A percentile compares a stretch with the other conserved stretches of the same genome.
Conservation (phyloP, 1,140 invertebrate species). For the Drosophila funebris region DNA sequence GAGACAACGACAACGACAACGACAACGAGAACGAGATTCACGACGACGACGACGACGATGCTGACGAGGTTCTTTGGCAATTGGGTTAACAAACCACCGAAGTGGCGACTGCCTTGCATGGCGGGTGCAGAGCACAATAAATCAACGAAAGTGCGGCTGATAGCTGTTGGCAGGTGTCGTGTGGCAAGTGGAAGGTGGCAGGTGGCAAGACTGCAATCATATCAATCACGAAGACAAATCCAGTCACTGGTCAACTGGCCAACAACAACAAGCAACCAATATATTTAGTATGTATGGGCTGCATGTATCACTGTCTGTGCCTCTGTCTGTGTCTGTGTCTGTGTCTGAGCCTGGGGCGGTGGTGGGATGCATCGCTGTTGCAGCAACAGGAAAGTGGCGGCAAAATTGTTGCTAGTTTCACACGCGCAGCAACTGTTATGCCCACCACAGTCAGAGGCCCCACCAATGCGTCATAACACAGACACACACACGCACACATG, state of each 20-base stretch:
- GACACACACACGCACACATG: slow-evolving; percentile 8
- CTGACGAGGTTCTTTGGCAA: slow-evolving; percentile 49
- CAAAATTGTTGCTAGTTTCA: slow-evolving; percentile 69
- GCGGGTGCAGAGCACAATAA: slow-evolving; percentile 15
- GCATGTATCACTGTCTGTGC: background rate
- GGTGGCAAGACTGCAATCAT: slow-evolving; percentile 16
- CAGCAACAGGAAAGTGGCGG: slow-evolving; percentile 64
- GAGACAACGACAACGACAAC: slow-evolving; percentile 41
- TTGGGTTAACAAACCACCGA: slow-evolving; percentile 76
- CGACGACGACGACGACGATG: slow-evolving; percentile 14
- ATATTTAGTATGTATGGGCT: too few species aligned
- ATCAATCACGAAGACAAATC: slow-evolving; percentile 44
- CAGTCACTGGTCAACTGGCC: slow-evolving; percentile 17
- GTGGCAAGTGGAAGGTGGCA: background rate
- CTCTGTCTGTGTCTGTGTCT: background rate
- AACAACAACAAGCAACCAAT: background rate
- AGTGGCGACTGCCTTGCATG: slow-evolving; percentile 1
- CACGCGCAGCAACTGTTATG: slow-evolving; percentile 38
- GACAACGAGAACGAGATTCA: slow-evolving; percentile 6
- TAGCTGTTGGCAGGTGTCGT: too few species aligned
- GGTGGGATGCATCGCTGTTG: too few species aligned
- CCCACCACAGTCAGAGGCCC: background rate
- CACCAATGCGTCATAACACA: background rate
- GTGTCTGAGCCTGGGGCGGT: too few species aligned
- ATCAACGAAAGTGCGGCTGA: slow-evolving; percentile 2